Evolutionary conservation across 2,113 vertebrate species (phyloP).

Genomic region (Nibea albiflora): DNA sequence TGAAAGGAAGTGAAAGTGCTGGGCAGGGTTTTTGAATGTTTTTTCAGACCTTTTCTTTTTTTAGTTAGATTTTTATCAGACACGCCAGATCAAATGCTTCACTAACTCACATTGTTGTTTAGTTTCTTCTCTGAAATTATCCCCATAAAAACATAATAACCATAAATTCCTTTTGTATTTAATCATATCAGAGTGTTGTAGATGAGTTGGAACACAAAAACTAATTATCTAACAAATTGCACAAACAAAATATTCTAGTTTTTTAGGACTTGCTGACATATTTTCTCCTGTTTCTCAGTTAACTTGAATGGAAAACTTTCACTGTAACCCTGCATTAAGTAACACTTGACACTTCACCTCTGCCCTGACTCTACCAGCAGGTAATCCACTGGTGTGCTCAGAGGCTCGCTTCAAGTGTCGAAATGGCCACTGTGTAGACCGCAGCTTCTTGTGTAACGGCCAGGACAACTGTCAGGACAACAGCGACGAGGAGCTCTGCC

Average conservation of each 20-base stretch:
- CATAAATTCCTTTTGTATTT: constrained; percentile 5
- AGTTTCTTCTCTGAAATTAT: constrained; percentile 1
- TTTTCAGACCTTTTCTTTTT: neutral
- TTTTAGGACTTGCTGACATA: neutral
- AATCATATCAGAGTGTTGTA: neutral
- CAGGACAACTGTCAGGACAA: constrained; percentile 97
- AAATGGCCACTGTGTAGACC: constrained; percentile 96
- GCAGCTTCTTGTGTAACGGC: constrained; percentile 96
- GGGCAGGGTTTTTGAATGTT: neutral
- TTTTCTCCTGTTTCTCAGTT: neutral
- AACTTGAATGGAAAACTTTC: neutral
- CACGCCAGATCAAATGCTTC: constrained; percentile 11
- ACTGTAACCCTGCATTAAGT: neutral
- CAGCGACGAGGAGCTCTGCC: constrained; percentile 95
- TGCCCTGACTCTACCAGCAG: constrained; percentile 80
- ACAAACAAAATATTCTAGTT: neutral
- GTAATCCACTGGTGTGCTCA: constrained; percentile 94
- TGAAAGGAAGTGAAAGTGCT: neutral
- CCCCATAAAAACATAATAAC: neutral
- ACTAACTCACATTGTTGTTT: constrained; percentile 4
- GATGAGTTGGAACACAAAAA: neutral
- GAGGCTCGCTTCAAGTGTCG: constrained; percentile 95
- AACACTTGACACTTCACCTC: constrained; percentile 26
- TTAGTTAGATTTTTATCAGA: constrained; percentile 25
- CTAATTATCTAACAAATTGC: neutral